Conservation (phyloP, 2,888 invertebrate species). For the Acronicta psi region DNA sequence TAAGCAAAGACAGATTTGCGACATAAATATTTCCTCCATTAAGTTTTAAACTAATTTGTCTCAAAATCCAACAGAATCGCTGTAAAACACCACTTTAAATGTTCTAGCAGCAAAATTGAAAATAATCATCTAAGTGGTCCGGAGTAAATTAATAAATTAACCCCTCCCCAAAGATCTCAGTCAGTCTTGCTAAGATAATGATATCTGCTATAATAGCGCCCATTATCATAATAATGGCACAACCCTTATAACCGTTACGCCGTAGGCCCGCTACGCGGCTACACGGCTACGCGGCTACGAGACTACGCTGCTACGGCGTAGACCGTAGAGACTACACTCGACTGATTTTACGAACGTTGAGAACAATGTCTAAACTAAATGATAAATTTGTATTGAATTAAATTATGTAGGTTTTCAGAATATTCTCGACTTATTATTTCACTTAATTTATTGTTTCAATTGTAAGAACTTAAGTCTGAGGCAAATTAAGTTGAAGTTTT, state of each 20-base stretch:
- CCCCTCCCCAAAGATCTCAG: constrained; percentile 62
- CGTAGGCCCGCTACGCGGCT: constrained; percentile 33
- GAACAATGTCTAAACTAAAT: constrained; percentile 35
- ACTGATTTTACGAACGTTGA: constrained; percentile 34
- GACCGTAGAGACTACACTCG: constrained; percentile 34
- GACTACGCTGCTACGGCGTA: no score
- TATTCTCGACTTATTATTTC: constrained; percentile 28
- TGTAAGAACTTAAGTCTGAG: constrained; percentile 12
- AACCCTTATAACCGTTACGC: constrained; percentile 60
- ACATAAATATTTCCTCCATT: constrained; percentile 34
- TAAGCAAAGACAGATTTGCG: constrained; percentile 36
- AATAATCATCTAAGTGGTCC: constrained; percentile 55
- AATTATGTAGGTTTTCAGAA: constrained; percentile 37
- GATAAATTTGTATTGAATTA: constrained; percentile 40
- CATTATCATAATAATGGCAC: constrained; percentile 72
- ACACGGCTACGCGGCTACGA: constrained; percentile 20
- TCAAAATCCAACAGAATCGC: constrained; percentile 29
- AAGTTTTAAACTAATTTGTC: constrained; percentile 48
- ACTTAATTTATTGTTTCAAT: constrained; percentile 30
- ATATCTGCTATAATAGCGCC: constrained; percentile 68
- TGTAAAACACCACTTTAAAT: constrained; percentile 50
- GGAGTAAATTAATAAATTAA: constrained; percentile 68
- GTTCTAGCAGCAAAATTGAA: constrained; percentile 56
- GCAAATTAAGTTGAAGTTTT: constrained; percentile 23
- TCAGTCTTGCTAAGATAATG: constrained; percentile 63